phyloP scores from a whole-genome alignment of 2,797 vertebrate species.

The Peromyscus eremicus region DNA sequence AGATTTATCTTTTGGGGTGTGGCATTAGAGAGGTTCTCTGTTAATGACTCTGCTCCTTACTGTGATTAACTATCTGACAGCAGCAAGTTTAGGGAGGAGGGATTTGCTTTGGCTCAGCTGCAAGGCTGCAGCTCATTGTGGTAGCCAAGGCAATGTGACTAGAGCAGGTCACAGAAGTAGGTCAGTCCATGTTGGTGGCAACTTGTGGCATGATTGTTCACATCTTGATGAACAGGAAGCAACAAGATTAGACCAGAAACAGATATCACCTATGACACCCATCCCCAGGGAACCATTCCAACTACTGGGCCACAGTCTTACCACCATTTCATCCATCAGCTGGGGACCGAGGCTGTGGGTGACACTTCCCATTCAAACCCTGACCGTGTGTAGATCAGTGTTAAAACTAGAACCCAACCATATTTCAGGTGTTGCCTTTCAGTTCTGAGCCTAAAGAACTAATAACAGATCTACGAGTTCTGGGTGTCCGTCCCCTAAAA shows the following conservation, averaged over 20 bases:
- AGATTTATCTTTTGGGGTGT: neutral
- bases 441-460: neutral
- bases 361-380: neutral
- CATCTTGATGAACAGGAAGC: neutral
- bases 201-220: neutral
- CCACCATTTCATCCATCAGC: neutral
- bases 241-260: neutral
- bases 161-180: neutral
- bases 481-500: neutral
- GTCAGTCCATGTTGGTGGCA: neutral
- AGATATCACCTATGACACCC: neutral
- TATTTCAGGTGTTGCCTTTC: neutral
- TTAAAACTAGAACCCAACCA: neutral
- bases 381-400: neutral
- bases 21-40: neutral
- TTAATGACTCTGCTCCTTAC: neutral
- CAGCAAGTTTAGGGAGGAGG: too few species aligned
- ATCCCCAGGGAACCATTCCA: neutral
- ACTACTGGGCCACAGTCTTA: neutral
- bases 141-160: neutral
- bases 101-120: neutral
- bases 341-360: neutral
- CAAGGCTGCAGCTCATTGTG: neutral
- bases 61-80: neutral
- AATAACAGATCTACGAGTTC: neutral